phyloP scores from a whole-genome alignment of 2,888 invertebrate genomes.

The Phaedon cochleariae region DNA sequence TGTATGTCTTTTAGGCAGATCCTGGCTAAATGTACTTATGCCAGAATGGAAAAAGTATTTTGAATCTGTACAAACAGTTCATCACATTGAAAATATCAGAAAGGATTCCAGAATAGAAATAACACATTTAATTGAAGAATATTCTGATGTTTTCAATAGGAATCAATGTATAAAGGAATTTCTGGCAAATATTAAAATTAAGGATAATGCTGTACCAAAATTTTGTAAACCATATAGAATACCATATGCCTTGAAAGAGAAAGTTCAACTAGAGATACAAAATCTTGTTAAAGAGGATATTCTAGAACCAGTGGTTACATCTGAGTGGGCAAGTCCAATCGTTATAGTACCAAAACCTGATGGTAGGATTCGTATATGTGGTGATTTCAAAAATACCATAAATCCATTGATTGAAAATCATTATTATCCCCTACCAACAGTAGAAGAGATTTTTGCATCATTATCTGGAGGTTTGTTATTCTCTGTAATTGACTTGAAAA shows the following conservation, averaged over 20 bases:
- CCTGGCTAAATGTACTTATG: conserved; percentile 2
- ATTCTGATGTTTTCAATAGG: background rate
- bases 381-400: conserved; percentile 46
- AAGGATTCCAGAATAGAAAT: background rate
- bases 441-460: conserved; percentile 23
- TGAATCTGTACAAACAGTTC: background rate
- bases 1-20: conserved; percentile 8
- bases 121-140: background rate
- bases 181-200: background rate
- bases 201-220: background rate
- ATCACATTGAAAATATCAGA: background rate
- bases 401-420: conserved; percentile 19
- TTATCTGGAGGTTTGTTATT: conserved; percentile 17
- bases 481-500: conserved; percentile 20
- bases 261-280: conserved; percentile 18
- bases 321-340: conserved; percentile 53
- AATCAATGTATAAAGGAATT: background rate
- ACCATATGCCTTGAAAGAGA: conserved; percentile 10
- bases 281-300: conserved; percentile 33
- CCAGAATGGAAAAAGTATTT: background rate
- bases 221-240: conserved; percentile 9
- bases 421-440: conserved; percentile 20
- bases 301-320: conserved; percentile 32
- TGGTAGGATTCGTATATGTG: conserved; percentile 47
- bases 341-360: conserved; percentile 48